These are phyloP conservation scores for Tetramorium bicarinatum DNA, from an alignment of 2,888 invertebrate genomes.

Conservation along the genomic window DNA sequence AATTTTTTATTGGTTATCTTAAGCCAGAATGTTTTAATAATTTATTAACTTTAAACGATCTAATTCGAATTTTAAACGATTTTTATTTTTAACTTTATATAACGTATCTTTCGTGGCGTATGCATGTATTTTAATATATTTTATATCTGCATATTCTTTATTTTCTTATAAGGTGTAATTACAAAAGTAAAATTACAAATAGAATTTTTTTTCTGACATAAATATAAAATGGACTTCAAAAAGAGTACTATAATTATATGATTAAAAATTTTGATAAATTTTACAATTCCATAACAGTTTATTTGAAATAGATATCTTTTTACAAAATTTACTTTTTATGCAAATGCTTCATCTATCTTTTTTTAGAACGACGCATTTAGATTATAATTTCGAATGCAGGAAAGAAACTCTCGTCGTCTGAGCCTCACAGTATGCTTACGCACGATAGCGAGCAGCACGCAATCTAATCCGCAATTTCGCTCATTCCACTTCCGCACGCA, in stretches of 20 bases:
- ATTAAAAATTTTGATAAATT: neutral
- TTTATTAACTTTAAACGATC: neutral
- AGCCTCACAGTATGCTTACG: neutral
- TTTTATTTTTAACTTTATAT: neutral
- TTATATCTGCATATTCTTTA: neutral
- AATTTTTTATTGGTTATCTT: neutral
- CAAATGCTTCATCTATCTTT: neutral
- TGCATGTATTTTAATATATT: neutral
- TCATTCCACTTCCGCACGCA: neutral
- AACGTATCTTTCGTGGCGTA: neutral
- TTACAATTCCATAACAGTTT: neutral
- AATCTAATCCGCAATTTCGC: constrained; percentile 16
- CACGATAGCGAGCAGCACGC: neutral
- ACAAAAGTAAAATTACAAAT: constrained; percentile 6
- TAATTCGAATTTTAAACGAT: neutral
- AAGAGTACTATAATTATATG: neutral
- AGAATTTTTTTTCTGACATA: neutral
- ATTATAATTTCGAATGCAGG: neutral
- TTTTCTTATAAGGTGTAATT: neutral
- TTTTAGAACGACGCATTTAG: neutral
- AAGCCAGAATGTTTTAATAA: neutral
- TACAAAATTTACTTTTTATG: neutral
- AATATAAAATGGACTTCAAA: neutral
- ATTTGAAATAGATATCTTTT: neutral
- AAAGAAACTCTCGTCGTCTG: neutral